phyloP scores from a whole-genome alignment of 2,797 vertebrate genomes.

The Liasis olivaceus region DNA sequence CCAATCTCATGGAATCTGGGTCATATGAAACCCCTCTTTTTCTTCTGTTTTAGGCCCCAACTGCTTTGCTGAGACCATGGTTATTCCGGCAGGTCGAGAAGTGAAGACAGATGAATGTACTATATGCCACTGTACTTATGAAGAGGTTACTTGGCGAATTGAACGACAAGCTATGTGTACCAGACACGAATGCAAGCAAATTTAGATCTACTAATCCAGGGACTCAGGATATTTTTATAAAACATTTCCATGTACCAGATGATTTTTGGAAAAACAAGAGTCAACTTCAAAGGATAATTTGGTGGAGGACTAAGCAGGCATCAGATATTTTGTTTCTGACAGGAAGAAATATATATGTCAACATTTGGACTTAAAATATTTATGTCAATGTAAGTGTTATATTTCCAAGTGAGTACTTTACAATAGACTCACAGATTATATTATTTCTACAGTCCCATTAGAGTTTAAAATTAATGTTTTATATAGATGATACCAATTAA shows the following conservation, averaged over 20 bases:
- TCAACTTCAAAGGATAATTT: constrained; percentile 13
- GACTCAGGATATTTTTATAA: constrained; percentile 63
- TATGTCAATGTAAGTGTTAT: constrained; percentile 79
- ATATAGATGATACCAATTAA: constrained; percentile 74
- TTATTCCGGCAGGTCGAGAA: constrained; percentile 96
- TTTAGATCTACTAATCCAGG: constrained; percentile 70
- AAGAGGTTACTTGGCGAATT: constrained; percentile 96
- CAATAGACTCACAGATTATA: constrained; percentile 75
- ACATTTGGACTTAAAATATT: constrained; percentile 65
- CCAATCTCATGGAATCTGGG: background rate
- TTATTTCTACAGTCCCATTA: constrained; percentile 77
- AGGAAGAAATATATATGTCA: constrained; percentile 54
- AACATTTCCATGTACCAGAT: constrained; percentile 45
- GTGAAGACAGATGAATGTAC: constrained; percentile 97
- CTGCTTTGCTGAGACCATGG: constrained; percentile 93
- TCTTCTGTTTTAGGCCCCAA: constrained; percentile 86
- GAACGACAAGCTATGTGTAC: constrained; percentile 97
- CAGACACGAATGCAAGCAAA: constrained; percentile 93
- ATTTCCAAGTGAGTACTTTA: constrained; percentile 79
- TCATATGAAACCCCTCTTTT: background rate
- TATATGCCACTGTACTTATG: constrained; percentile 98
- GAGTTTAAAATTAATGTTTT: constrained; percentile 79
- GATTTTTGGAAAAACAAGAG: constrained; percentile 43
- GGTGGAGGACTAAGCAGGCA: constrained; percentile 43
- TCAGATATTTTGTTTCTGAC: constrained; percentile 63